Evolutionary conservation across 2,797 vertebrate genomes (phyloP).

Genomic region (Xenentodon cancila): DNA sequence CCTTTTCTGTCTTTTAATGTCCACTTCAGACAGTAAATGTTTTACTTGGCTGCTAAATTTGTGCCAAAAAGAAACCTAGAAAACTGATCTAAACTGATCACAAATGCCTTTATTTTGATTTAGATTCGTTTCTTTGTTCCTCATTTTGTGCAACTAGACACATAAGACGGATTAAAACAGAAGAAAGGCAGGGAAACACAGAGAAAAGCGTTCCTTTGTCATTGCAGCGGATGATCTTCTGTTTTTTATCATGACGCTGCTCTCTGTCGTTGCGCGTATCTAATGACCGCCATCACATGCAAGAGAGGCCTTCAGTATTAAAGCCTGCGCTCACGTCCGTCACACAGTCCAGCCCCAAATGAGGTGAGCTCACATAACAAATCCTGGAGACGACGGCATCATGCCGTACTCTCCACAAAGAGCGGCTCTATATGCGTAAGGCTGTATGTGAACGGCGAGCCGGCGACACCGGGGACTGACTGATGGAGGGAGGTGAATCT

Average conservation of each 20-base stretch:
- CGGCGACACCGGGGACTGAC: slow-evolving; percentile 41
- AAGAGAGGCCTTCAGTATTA: slow-evolving; percentile 54
- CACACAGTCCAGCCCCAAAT: slow-evolving; percentile 63
- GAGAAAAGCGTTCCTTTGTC: background rate
- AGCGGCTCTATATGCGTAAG: slow-evolving; percentile 52
- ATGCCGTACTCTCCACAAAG: slow-evolving; percentile 26
- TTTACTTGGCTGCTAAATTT: too few species aligned
- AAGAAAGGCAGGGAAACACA: background rate
- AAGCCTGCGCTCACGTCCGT: slow-evolving; percentile 35
- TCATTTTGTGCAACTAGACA: background rate
- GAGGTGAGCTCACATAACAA: slow-evolving; percentile 72
- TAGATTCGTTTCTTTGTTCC: too few species aligned
- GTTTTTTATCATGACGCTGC: slow-evolving; percentile 52
- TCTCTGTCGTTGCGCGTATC: slow-evolving; percentile 39
- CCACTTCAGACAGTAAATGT: too few species aligned
- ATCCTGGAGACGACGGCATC: slow-evolving; percentile 49
- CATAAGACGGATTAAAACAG: background rate
- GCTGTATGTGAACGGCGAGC: slow-evolving; percentile 20
- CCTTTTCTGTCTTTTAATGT: too few species aligned
- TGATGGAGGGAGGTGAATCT: slow-evolving; percentile 44
- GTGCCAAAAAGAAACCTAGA: too few species aligned
- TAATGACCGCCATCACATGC: slow-evolving; percentile 77
- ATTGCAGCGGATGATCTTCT: slow-evolving; percentile 32
- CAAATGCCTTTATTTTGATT: too few species aligned
- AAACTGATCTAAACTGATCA: too few species aligned